Evolutionary conservation across 2,797 vertebrate species (phyloP).

Genomic region (Sciaenops ocellatus): DNA sequence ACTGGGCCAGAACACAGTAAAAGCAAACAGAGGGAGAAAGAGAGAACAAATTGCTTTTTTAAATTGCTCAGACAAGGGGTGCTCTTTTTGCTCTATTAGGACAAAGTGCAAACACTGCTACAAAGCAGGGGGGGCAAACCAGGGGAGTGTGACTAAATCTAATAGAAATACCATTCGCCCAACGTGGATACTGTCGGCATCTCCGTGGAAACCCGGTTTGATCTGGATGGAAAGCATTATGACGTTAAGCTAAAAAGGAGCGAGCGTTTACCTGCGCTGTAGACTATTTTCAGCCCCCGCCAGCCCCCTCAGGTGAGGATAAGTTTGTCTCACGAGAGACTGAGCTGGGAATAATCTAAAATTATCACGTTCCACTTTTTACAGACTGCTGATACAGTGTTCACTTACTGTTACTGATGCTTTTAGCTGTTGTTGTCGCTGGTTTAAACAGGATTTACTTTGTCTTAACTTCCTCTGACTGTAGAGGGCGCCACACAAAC

Average conservation of each 20-base stretch:
- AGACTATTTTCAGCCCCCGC: conserved; percentile 5
- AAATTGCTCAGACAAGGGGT: conserved; percentile 81
- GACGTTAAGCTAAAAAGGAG: conserved; percentile 35
- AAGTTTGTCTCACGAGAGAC: conserved; percentile 17
- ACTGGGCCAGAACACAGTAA: conserved; percentile 77
- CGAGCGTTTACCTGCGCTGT: conserved; percentile 1
- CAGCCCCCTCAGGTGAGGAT: conserved; percentile 7
- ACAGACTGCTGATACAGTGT: background rate
- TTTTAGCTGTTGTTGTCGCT: too few species aligned
- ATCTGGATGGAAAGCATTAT: conserved; percentile 38
- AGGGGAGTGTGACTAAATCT: conserved; percentile 73
- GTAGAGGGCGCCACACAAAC: too few species aligned
- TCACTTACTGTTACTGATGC: too few species aligned
- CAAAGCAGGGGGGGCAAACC: conserved; percentile 58
- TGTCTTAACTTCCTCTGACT: too few species aligned
- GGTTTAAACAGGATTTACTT: too few species aligned
- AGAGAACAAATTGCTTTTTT: conserved; percentile 85
- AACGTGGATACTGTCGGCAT: conserved; percentile 39
- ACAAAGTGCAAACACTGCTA: conserved; percentile 79
- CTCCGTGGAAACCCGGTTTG: conserved; percentile 28
- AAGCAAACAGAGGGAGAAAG: conserved; percentile 82
- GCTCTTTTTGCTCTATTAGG: conserved; percentile 83
- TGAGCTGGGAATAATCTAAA: conserved; percentile 27
- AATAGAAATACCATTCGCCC: conserved; percentile 71
- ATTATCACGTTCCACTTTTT: conserved; percentile 2